Evolutionary conservation across 2,113 vertebrate species (phyloP).

Genomic region (Solea solea): DNA sequence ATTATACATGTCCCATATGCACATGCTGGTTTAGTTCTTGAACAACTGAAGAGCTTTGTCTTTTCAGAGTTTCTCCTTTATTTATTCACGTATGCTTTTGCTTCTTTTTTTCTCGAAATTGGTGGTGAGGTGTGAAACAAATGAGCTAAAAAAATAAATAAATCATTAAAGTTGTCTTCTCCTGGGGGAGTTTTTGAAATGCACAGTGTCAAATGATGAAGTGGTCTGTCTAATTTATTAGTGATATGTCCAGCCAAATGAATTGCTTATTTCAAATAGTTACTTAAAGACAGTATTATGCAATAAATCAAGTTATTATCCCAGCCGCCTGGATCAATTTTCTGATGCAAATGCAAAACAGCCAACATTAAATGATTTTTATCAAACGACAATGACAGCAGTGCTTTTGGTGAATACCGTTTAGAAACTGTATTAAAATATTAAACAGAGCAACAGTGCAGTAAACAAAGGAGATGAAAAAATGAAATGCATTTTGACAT

Average conservation of each 20-base stretch:
- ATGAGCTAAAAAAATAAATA: slow-evolving; percentile 17
- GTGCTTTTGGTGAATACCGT: too few relatives aligned
- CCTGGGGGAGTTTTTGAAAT: neutral
- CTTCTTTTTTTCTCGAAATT: slow-evolving; percentile 11
- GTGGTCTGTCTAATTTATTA: neutral
- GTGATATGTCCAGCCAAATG: neutral
- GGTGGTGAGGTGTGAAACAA: slow-evolving; percentile 1
- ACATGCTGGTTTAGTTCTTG: neutral
- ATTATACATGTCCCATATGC: neutral
- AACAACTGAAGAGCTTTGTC: neutral
- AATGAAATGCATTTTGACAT: neutral
- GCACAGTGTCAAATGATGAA: neutral
- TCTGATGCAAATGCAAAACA: neutral
- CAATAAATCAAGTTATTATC: neutral
- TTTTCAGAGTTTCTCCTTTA: neutral
- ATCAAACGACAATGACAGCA: too few relatives aligned
- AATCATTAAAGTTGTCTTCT: slow-evolving; percentile 1
- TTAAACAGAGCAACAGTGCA: too few relatives aligned
- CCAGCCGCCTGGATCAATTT: neutral
- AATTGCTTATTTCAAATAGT: neutral
- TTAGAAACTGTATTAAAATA: too few relatives aligned
- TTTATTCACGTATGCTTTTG: slow-evolving; percentile 13
- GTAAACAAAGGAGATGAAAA: too few relatives aligned
- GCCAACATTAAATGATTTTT: too few relatives aligned
- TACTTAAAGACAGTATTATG: neutral